These are phyloP conservation scores for Betta splendens DNA, from an alignment of 2,797 vertebrate genomes.

Conservation along the genomic window DNA sequence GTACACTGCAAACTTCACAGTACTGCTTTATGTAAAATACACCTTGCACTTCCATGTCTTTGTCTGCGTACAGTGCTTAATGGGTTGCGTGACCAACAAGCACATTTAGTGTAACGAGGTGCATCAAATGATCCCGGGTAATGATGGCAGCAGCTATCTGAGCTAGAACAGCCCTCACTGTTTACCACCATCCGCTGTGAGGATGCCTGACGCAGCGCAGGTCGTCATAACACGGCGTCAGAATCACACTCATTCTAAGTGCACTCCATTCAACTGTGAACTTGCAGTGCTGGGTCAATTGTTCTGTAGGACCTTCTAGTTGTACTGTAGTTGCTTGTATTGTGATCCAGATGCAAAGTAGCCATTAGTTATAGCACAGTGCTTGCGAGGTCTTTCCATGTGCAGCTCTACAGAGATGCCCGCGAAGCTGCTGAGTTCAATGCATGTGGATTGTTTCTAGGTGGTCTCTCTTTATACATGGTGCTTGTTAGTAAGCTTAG, in stretches of 20 bases:
- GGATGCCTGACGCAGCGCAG: slow-evolving; percentile 20
- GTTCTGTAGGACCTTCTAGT: slow-evolving; percentile 48
- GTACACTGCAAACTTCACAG: slow-evolving; percentile 65
- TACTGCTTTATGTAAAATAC: slow-evolving; percentile 63
- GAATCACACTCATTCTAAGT: slow-evolving; percentile 40
- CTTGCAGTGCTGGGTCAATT: slow-evolving; percentile 40
- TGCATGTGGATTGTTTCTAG: slow-evolving; percentile 5
- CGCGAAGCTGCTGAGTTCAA: slow-evolving; percentile 15
- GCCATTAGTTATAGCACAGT: slow-evolving; percentile 10
- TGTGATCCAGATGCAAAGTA: slow-evolving; percentile 17
- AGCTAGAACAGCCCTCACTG: neutral
- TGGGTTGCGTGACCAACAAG: slow-evolving; percentile 62
- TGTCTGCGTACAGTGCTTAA: slow-evolving; percentile 20
- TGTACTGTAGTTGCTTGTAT: slow-evolving; percentile 27
- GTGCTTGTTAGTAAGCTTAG: slow-evolving; percentile 64
- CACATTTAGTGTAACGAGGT: slow-evolving; percentile 40
- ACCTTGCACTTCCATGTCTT: slow-evolving; percentile 33
- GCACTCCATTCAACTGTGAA: slow-evolving; percentile 53
- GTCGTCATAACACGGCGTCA: slow-evolving; percentile 43
- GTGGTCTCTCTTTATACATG: slow-evolving; percentile 21
- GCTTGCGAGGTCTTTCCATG: neutral
- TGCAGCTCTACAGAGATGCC: slow-evolving; percentile 13
- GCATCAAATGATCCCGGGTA: neutral
- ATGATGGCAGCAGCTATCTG: slow-evolving; percentile 4
- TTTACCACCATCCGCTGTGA: slow-evolving; percentile 20